A percentile compares a stretch with the other conserved stretches of the same genome.
Conservation (phyloP, 2,113 vertebrate species). For the Pomatorhinus ruficollis region DNA sequence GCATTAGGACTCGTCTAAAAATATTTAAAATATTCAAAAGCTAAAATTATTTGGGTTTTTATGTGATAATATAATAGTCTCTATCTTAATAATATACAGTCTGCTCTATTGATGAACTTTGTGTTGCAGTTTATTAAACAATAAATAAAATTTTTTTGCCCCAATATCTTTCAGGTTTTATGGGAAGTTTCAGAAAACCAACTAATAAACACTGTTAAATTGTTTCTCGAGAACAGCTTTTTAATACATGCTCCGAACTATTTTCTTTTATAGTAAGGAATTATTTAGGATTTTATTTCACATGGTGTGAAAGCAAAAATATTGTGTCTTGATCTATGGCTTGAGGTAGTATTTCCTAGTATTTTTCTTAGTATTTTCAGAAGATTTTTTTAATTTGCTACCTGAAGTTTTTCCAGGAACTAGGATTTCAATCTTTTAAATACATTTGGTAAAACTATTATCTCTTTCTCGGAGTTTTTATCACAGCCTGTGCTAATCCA, state of each 20-base stretch:
- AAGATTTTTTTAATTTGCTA: neutral
- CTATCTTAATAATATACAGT: neutral
- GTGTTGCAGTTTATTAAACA: neutral
- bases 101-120: neutral
- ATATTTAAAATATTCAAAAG: neutral
- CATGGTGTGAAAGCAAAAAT: neutral
- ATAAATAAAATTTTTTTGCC: neutral
- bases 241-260: neutral
- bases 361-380: neutral
- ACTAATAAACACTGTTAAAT: neutral
- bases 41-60: neutral
- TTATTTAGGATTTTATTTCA: neutral
- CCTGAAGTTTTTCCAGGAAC: neutral
- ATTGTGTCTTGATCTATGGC: neutral
- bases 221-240: neutral
- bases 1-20: neutral
- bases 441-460: neutral
- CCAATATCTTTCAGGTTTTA: neutral
- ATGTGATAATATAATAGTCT: neutral
- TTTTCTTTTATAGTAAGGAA: neutral
- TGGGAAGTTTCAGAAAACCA: neutral
- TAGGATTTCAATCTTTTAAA: neutral
- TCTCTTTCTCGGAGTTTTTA: neutral
- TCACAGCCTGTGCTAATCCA: neutral
- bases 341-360: neutral